Evolutionary conservation across 2,113 vertebrate genomes (phyloP), one percentile per base, ranked within the genome.

Genomic region (Pollachius pollachius): DNA sequence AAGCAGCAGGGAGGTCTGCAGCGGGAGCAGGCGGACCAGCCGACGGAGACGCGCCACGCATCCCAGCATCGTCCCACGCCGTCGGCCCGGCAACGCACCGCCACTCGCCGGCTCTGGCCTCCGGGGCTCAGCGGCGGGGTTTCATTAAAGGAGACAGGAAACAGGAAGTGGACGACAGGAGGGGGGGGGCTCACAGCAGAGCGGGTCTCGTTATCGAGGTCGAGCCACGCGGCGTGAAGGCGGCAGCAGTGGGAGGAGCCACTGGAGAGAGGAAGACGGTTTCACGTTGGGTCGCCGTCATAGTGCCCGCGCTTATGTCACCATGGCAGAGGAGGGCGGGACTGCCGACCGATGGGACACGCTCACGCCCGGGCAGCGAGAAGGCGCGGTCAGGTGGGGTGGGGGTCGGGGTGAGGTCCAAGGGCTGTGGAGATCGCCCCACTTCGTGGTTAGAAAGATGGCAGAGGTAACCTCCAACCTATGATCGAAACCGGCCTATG

Each of bases 1-100:
- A 79, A 99, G 93, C 78, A 98, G 92, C 61, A 99, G 90, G 84
- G 95, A 94, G 64, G 94, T 95, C 93, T 98, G 97, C 0, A 96
- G 93, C 79, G 96, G 97, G 84, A 95, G 92, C 82, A 97, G 95
- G 91, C 97, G 94, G 92, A 96, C 93, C 83, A 95, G 90, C 89
- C 97, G 95, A 84, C 95, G 94, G 73, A 95, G 78, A 86, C 95
- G 94, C 30, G 93, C 82, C 86, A 90, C 92, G 85, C 90, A 93
- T 88, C 90, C 90, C 89, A 92, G 92, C 92, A 93, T 92, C 88
- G 81, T 93, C 91, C 81, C 84, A 48, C 75, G 19, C 74, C 84
- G 64, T 71, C 41, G 71, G 79, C 81, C 80, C 84, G 75, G 80
- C 83, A 80, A 89, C 73, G 81, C 73, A 64, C 91, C 9, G 12